Evolutionary conservation across 2,113 vertebrate genomes (phyloP), one percentile per base, ranked within the genome.

Genomic region (Piaya cayana): DNA sequence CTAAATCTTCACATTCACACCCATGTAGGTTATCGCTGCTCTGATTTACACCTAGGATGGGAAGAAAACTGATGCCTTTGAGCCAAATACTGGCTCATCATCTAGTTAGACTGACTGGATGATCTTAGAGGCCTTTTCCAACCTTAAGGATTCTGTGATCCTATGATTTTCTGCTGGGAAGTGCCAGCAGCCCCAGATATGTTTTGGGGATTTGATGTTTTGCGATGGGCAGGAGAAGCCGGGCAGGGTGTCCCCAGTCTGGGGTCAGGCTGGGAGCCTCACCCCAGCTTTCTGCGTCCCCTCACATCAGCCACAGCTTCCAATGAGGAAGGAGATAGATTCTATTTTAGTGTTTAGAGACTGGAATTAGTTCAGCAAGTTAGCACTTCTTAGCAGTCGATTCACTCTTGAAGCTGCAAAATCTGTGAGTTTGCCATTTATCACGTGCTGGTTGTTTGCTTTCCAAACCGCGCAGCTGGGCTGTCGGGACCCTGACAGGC

Each of bases 361-460:
- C 98, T 98, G 98, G 98, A 99, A 98, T 98, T 98, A 98, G 99
- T 98, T 99, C 98, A 90, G 98, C 98, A 98, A 98, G 98, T 98
- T 98, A 98, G 98, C 98, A 97, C 97, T 98, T 98, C 98, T 97
- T 82, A 98, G 98, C 98, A 97, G 98, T 97, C 96, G 98, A 98
- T 98, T 98, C 98, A 98, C 98, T 98, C 98, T 97, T 96, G 85
- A 97, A 98, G 98, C 98, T 98, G 98, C 98, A 98, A 98, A 98
- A 98, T 97, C 98, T 63, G 97, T 97, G 98, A 98, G 98, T 98
- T 99, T 88, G 96, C 97, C 97, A 97, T 98, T 97, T 98, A 98
- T 98, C 98, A 97, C 91, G 86, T 23, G 77, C 94, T 86, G 91
- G 96, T 86, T 95, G 96, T 86, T 95, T 92, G 96, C 97, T 87